Evolutionary conservation across 2,797 vertebrate genomes (phyloP).

Genomic region (Pangasius larnaudii): DNA sequence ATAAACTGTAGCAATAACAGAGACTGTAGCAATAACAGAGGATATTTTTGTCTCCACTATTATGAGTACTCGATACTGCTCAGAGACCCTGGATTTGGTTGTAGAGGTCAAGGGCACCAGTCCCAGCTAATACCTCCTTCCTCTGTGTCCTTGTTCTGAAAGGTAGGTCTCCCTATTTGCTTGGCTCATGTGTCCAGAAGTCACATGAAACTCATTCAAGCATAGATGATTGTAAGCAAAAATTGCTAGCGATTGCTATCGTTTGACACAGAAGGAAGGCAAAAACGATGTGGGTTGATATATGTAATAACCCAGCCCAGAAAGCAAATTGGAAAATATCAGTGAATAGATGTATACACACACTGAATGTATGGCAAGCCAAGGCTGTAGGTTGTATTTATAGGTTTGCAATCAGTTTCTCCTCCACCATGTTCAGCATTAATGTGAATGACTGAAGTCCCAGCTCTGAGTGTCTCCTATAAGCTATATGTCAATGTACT

Average conservation of each 20-base stretch:
- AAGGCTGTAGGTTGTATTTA: background rate
- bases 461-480: background rate
- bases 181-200: slow-evolving; percentile 8
- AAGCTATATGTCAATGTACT: background rate
- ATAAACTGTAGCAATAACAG: background rate
- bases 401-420: background rate
- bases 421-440: background rate
- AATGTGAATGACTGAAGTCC: background rate
- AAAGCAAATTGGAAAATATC: background rate
- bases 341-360: background rate
- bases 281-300: background rate
- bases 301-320: background rate
- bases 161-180: background rate
- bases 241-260: slow-evolving; percentile 9
- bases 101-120: slow-evolving; percentile 1
- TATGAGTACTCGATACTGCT: slow-evolving; percentile 12
- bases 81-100: background rate
- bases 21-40: background rate
- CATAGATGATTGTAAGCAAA: background rate
- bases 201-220: slow-evolving; percentile 16
- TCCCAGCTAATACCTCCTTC: slow-evolving; percentile 3
- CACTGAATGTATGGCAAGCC: background rate
- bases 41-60: background rate
- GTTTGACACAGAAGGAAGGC: background rate
- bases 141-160: background rate